These are phyloP conservation scores for Nasalis larvatus DNA, from an alignment of 2,113 vertebrate genomes.

Conservation along the genomic window DNA sequence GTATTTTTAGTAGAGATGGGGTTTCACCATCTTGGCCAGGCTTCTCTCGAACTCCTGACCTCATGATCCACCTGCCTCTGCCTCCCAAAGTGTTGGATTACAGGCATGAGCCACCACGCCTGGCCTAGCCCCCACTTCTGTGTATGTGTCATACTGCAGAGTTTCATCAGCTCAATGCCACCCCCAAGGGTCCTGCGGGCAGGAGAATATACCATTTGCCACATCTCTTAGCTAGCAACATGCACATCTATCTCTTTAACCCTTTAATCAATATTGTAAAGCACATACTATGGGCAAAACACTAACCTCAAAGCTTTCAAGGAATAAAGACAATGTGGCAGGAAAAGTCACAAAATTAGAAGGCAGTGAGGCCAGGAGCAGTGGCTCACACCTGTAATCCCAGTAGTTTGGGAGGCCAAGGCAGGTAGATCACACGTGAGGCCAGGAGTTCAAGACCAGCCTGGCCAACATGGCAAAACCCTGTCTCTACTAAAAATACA, in stretches of 20 bases:
- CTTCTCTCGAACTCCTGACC: no score
- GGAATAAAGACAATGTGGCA: neutral
- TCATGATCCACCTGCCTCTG: no score
- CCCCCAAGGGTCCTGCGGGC: neutral
- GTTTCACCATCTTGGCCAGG: no score
- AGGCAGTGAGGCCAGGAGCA: no score
- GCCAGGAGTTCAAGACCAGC: neutral
- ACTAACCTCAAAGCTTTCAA: neutral
- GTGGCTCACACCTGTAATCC: no score
- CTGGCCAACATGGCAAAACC: neutral
- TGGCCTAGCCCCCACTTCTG: neutral
- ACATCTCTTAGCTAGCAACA: neutral
- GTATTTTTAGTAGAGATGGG: no score
- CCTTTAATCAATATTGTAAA: neutral
- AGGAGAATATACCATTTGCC: neutral
- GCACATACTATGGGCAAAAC: neutral
- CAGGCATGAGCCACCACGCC: no score
- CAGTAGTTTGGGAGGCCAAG: no score
- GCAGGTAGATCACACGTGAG: no score
- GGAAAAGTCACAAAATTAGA: neutral
- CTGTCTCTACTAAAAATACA: neutral
- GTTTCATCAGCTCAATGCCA: neutral
- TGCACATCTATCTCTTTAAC: neutral
- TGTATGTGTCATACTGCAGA: neutral
- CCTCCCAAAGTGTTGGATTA: no score